A percentile compares a stretch with the other conserved stretches of the same genome.
phyloP scores from a whole-genome alignment of 2,797 vertebrate genomes.

The Avahi laniger region DNA sequence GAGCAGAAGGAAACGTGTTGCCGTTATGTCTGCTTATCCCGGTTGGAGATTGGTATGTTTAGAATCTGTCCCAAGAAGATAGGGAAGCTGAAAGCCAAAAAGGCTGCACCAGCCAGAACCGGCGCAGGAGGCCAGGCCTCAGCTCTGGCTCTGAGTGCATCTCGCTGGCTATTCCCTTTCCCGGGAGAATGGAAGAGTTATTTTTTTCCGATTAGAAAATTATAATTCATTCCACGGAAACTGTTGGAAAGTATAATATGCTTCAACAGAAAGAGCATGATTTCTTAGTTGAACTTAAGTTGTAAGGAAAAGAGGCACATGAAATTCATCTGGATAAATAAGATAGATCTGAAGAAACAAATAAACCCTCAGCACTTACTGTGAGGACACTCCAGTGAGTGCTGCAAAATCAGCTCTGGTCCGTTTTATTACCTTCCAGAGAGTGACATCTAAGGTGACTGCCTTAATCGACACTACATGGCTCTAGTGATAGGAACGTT shows the following conservation, averaged over 20 bases:
- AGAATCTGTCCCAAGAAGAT: conserved; percentile 75
- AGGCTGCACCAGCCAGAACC: neutral
- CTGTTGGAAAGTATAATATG: neutral
- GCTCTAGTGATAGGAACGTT: neutral
- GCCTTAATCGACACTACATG: neutral
- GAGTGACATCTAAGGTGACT: neutral
- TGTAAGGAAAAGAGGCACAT: neutral
- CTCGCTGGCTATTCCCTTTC: neutral
- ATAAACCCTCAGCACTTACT: neutral
- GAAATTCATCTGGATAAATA: neutral
- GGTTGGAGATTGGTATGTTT: conserved; percentile 66
- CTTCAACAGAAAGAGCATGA: neutral
- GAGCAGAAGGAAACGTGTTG: conserved; percentile 69
- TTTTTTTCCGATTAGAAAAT: conserved; percentile 36
- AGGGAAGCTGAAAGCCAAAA: conserved; percentile 74
- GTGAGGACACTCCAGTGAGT: neutral
- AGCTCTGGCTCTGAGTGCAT: neutral
- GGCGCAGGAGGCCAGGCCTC: neutral
- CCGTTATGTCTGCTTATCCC: conserved; percentile 62
- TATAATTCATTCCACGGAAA: neutral
- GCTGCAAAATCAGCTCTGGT: neutral
- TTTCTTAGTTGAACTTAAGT: neutral
- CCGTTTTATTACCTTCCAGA: neutral
- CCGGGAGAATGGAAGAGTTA: neutral
- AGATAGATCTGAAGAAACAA: neutral